Conservation (phyloP, 2,888 invertebrate genomes). For the Melanotus villosus region DNA sequence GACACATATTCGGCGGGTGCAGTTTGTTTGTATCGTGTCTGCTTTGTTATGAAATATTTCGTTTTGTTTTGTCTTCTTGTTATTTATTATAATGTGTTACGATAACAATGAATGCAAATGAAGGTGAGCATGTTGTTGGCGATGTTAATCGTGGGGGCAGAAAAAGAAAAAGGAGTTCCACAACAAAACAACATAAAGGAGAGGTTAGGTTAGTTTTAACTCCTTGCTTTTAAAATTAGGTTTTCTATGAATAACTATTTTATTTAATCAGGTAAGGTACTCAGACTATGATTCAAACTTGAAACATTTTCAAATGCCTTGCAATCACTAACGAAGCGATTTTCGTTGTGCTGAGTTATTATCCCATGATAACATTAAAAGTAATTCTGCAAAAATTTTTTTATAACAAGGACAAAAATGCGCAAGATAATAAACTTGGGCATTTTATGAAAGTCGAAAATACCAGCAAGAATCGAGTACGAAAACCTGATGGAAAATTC, state of each 20-base stretch:
- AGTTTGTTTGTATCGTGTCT: too few relatives aligned
- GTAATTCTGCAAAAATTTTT: too few relatives aligned
- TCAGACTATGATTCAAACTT: conserved; percentile 1
- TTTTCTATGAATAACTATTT: not conserved
- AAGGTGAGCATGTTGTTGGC: too few relatives aligned
- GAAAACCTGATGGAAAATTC: not conserved
- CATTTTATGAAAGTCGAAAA: not conserved
- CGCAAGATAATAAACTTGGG: conserved; percentile 8
- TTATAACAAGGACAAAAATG: too few relatives aligned
- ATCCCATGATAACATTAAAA: too few relatives aligned
- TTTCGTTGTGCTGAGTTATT: conserved; percentile 8
- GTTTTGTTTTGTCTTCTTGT: not conserved
- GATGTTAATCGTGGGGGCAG: too few relatives aligned
- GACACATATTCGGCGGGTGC: too few relatives aligned
- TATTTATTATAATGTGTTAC: not conserved
- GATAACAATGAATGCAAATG: not conserved
- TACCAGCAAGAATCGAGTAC: not conserved
- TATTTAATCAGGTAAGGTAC: not conserved
- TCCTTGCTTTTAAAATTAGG: not conserved
- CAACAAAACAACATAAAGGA: not conserved
- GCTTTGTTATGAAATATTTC: too few relatives aligned
- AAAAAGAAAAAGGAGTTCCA: not conserved
- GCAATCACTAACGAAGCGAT: not conserved
- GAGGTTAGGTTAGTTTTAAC: not conserved
- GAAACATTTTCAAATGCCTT: too few relatives aligned